Conservation (phyloP, 2,113 vertebrate genomes). For the Sinocyclocheilus maitianheensis region DNA sequence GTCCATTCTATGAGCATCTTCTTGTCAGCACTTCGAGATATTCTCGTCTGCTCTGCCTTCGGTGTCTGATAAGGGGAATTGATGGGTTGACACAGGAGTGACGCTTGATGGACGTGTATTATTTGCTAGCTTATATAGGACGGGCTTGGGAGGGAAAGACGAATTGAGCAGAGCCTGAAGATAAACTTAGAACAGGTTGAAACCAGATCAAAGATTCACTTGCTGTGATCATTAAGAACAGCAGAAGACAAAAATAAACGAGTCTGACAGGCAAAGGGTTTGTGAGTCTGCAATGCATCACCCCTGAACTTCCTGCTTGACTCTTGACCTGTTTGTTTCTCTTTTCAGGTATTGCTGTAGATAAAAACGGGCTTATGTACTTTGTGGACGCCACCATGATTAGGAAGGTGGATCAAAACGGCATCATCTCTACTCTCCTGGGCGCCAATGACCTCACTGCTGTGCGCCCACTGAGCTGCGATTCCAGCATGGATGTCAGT, state of each 20-base stretch:
- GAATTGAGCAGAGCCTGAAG: conserved; percentile 16
- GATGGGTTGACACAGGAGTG: conserved; percentile 28
- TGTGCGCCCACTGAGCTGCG: conserved; percentile 84
- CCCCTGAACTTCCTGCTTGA: background rate
- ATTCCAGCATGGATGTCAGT: conserved; percentile 96
- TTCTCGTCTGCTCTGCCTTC: conserved; percentile 43
- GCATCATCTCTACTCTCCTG: conserved; percentile 97
- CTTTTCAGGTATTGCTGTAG: conserved; percentile 91
- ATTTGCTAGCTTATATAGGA: conserved; percentile 37
- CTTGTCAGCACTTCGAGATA: conserved; percentile 33
- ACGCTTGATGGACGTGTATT: conserved; percentile 34
- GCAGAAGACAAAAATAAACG: background rate
- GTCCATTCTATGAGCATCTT: conserved; percentile 31
- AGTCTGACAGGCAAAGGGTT: conserved; percentile 4
- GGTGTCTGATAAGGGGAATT: conserved; percentile 15
- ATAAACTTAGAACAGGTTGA: conserved; percentile 34
- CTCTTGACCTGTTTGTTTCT: conserved; percentile 34
- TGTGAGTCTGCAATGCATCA: background rate
- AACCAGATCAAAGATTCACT: conserved; percentile 29
- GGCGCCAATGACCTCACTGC: conserved; percentile 97
- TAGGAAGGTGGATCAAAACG: conserved; percentile 98
- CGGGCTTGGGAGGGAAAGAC: conserved; percentile 10
- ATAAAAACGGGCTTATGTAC: conserved; percentile 98
- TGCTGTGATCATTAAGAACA: conserved; percentile 15
- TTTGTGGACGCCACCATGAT: conserved; percentile 99